Conservation (phyloP, 2,797 vertebrate species). For the Cyclopterus lumpus region DNA sequence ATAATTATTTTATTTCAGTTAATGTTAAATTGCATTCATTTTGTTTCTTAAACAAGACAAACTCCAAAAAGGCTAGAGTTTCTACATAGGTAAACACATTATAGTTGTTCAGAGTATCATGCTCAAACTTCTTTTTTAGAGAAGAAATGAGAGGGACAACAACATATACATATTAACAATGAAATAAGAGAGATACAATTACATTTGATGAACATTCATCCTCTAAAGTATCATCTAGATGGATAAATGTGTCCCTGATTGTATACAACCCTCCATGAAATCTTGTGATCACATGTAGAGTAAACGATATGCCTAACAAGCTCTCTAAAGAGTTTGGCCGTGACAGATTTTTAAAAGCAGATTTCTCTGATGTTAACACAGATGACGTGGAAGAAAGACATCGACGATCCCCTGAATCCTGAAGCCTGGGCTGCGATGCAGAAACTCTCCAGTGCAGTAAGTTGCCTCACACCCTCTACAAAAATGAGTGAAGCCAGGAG, state of each 20-base stretch:
- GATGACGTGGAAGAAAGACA: conserved; percentile 82
- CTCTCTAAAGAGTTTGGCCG: not conserved
- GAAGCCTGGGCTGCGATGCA: conserved; percentile 81
- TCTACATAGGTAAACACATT: not conserved
- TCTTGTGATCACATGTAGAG: not conserved
- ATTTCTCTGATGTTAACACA: conserved; percentile 52
- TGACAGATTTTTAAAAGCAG: not conserved
- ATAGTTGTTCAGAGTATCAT: not conserved
- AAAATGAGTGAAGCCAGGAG: conserved; percentile 51
- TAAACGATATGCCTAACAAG: not conserved
- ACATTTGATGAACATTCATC: not conserved
- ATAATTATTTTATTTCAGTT: not conserved
- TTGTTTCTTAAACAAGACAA: not conserved
- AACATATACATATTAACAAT: not conserved
- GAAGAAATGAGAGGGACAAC: not conserved
- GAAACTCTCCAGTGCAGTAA: conserved; percentile 83
- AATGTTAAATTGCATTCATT: not conserved
- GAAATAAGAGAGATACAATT: not conserved
- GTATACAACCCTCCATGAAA: not conserved
- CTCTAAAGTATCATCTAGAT: not conserved
- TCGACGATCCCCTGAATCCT: conserved; percentile 77
- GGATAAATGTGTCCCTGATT: not conserved
- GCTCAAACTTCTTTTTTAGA: not conserved
- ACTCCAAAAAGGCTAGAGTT: not conserved
- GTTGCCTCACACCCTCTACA: conserved; percentile 45